Conservation (phyloP, 2,797 vertebrate species). For the Pantherophis alleghaniensis region DNA sequence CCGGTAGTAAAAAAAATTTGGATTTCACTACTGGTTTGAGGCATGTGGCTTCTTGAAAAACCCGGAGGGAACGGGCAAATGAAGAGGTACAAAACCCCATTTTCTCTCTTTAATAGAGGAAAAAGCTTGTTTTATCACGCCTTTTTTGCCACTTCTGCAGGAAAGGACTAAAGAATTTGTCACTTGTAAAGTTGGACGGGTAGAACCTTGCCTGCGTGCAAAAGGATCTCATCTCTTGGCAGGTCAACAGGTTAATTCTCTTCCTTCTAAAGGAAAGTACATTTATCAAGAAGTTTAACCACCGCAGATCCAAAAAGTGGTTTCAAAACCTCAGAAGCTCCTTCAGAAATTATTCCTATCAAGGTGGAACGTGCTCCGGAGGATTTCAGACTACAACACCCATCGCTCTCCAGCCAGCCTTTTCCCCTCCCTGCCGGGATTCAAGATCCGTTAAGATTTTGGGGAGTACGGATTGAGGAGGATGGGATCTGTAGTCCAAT, state of each 20-base stretch:
- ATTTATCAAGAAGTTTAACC: neutral
- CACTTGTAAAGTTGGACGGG: neutral
- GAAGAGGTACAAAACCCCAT: too few relatives aligned
- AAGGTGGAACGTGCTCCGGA: neutral
- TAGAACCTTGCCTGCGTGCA: neutral
- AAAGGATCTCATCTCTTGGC: neutral
- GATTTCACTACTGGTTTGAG: too few relatives aligned
- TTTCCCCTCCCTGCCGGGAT: neutral
- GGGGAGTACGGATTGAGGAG: neutral
- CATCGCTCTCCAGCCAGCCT: neutral
- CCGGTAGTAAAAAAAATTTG: too few relatives aligned
- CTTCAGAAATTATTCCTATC: neutral
- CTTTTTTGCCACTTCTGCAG: neutral
- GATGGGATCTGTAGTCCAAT: neutral
- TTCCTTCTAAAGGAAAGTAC: neutral
- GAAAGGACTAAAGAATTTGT: neutral
- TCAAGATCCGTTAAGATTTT: neutral
- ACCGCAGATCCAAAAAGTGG: neutral
- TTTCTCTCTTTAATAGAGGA: too few relatives aligned
- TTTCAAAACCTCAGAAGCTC: neutral
- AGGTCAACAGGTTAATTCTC: neutral
- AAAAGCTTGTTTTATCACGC: neutral
- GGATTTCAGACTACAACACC: neutral
- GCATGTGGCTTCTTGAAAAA: too few relatives aligned
- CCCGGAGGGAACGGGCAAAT: fast-evolving